A percentile compares a stretch with the other conserved stretches of the same genome.
phyloP scores from a whole-genome alignment of 2,113 vertebrate genomes.

The Notarius quadriscutis region DNA sequence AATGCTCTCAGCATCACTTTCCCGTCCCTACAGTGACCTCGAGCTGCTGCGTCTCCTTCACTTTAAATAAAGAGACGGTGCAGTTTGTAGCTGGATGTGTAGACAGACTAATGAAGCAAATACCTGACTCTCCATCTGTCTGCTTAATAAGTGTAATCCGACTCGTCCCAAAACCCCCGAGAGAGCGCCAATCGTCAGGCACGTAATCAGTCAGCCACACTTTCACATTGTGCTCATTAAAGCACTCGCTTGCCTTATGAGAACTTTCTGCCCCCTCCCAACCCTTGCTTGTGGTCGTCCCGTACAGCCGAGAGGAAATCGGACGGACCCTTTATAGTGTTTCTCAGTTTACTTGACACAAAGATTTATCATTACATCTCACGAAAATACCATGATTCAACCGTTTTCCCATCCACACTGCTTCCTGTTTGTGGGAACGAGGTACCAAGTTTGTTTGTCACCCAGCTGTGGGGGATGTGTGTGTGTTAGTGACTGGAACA shows the following conservation, averaged over 20 bases:
- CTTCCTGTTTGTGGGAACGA: conserved; percentile 30
- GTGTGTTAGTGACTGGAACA: conserved; percentile 26
- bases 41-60: not conserved
- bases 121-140: not conserved
- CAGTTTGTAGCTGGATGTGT: not conserved
- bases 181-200: not conserved
- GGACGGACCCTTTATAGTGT: not conserved
- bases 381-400: not conserved
- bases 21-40: not conserved
- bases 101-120: not conserved
- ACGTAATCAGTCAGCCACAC: not conserved
- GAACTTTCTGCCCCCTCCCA: not conserved
- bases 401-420: conserved; percentile 8
- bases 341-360: not conserved
- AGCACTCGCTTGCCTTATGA: not conserved
- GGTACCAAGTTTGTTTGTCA: conserved; percentile 30
- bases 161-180: not conserved
- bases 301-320: not conserved
- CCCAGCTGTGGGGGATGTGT: conserved; percentile 24
- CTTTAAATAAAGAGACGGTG: not conserved
- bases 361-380: not conserved
- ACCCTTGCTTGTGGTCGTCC: not conserved
- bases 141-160: conserved; percentile 4
- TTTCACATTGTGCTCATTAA: conserved; percentile 13
- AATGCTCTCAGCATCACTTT: not conserved